phyloP scores from a whole-genome alignment of 2,888 invertebrate genomes.

The Agrotis clavis region DNA sequence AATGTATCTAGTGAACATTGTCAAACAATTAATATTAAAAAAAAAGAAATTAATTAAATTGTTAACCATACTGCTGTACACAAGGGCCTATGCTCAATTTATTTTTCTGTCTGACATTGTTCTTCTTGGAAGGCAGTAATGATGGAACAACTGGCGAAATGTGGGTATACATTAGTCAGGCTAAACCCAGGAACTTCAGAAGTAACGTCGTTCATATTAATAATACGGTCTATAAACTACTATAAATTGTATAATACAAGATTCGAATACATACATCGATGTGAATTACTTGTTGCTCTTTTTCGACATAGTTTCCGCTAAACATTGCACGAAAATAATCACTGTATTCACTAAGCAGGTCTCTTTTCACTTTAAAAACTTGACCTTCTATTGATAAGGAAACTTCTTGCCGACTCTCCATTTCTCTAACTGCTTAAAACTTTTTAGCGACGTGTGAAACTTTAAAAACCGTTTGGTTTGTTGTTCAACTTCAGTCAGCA shows the following conservation, averaged over 20 bases:
- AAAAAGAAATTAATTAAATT: too few relatives aligned
- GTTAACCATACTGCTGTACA: too few relatives aligned
- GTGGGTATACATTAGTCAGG: background rate
- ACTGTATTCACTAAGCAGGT: slow-evolving; percentile 80
- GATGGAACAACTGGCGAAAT: background rate
- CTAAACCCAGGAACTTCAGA: background rate
- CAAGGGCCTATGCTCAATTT: too few relatives aligned
- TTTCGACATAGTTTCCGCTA: slow-evolving; percentile 85
- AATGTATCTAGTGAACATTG: too few relatives aligned
- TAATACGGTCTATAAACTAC: too few relatives aligned
- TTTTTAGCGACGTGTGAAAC: background rate
- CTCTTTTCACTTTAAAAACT: slow-evolving; percentile 78
- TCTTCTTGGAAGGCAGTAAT: too few relatives aligned
- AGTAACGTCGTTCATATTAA: too few relatives aligned
- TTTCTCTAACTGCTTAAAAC: slow-evolving; percentile 28
- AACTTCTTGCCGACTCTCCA: slow-evolving; percentile 73
- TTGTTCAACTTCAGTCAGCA: background rate
- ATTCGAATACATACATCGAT: slow-evolving; percentile 80
- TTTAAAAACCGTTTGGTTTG: background rate
- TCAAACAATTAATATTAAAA: too few relatives aligned
- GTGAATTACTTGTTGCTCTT: slow-evolving; percentile 77
- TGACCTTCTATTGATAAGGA: slow-evolving; percentile 75
- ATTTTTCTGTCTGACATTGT: too few relatives aligned
- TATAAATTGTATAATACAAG: too few relatives aligned
- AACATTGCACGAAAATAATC: slow-evolving; percentile 89